Conservation (phyloP, 2,113 vertebrate species). For the Phrynosoma platyrhinos region DNA sequence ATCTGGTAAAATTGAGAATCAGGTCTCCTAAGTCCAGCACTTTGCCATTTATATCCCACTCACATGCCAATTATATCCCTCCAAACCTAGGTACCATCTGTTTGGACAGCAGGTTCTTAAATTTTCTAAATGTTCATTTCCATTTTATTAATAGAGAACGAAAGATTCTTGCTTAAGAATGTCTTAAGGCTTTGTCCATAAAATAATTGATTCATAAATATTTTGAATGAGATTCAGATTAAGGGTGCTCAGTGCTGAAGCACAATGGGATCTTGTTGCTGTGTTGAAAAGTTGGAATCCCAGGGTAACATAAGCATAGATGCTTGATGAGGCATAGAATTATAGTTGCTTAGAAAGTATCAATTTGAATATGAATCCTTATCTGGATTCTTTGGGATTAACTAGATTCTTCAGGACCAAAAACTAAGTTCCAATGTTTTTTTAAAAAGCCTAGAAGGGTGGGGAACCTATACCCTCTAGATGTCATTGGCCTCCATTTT, state of each 20-base stretch:
- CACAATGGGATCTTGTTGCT: neutral
- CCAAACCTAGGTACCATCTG: neutral
- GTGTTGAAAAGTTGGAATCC: neutral
- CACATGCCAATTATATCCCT: neutral
- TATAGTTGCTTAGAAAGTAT: neutral
- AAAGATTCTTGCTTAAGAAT: neutral
- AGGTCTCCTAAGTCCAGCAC: neutral
- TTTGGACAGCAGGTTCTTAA: neutral
- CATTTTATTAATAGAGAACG: neutral
- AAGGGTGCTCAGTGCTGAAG: neutral
- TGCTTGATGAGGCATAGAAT: neutral
- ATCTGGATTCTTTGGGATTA: neutral
- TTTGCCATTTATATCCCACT: neutral
- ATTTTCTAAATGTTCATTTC: neutral
- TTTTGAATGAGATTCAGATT: neutral
- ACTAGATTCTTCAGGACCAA: neutral
- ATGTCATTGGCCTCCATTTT: no score
- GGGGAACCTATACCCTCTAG: no score
- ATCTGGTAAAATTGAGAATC: neutral
- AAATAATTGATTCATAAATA: neutral
- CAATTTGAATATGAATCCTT: neutral
- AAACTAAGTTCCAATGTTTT: neutral
- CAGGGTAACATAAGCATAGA: neutral
- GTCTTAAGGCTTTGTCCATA: neutral
- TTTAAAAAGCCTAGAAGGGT: no score